Conservation (phyloP, 2,888 invertebrate genomes). For the Netelia melanura region DNA sequence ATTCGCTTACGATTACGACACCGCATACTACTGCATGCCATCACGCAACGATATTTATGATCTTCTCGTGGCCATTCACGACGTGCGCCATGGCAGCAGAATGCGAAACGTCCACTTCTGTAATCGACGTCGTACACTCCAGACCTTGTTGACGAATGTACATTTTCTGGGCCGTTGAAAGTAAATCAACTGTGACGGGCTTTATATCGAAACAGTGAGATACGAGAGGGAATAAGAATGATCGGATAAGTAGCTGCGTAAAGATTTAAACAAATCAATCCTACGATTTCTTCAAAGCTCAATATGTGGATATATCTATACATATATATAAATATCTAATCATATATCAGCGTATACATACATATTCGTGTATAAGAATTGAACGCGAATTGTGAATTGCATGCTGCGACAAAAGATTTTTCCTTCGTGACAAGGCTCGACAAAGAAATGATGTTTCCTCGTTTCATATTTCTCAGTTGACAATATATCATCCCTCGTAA, state of each 20-base stretch:
- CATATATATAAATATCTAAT: neutral
- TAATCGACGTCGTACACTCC: constrained; percentile 87
- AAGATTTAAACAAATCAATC: neutral
- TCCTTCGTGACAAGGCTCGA: neutral
- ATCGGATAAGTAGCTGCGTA: neutral
- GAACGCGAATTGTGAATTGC: constrained; percentile 28
- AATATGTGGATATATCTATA: constrained; percentile 27
- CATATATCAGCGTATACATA: neutral
- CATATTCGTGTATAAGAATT: neutral
- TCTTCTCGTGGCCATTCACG: constrained; percentile 87
- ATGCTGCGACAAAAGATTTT: neutral
- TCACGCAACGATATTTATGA: constrained; percentile 88
- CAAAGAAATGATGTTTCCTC: neutral
- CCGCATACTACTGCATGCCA: constrained; percentile 87
- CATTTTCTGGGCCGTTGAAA: constrained; percentile 87
- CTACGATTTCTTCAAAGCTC: neutral
- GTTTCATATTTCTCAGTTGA: neutral
- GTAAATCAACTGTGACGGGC: constrained; percentile 32
- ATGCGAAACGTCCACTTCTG: constrained; percentile 87
- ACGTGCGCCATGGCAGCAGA: constrained; percentile 87
- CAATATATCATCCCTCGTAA: neutral
- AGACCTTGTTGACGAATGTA: constrained; percentile 88
- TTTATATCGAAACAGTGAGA: neutral
- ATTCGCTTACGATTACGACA: constrained; percentile 86
- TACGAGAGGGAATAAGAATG: neutral